A percentile compares a stretch with the other conserved stretches of the same genome.
These are phyloP conservation scores for Coptotermes formosanus DNA, from an alignment of 1,140 invertebrate species.

Conservation along the genomic window DNA sequence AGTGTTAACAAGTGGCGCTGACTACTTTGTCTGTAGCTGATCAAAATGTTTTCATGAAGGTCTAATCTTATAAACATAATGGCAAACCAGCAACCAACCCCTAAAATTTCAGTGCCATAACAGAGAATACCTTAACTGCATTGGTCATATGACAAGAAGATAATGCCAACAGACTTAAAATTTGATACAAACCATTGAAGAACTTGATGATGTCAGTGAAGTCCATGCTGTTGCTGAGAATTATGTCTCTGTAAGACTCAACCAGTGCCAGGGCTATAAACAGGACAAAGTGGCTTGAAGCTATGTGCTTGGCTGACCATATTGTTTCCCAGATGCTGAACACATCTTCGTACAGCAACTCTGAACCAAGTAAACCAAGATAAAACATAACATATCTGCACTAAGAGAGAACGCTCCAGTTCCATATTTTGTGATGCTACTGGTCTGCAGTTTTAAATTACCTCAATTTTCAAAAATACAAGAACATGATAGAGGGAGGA, in stretches of 20 bases:
- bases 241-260: slow-evolving; percentile 90
- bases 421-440: background rate
- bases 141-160: background rate
- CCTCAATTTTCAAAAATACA: background rate
- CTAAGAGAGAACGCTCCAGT: background rate
- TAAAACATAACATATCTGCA: background rate
- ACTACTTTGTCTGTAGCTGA: too few relatives aligned
- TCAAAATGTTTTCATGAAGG: too few relatives aligned
- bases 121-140: background rate
- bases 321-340: slow-evolving; percentile 94
- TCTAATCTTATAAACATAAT: too few relatives aligned
- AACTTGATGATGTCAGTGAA: slow-evolving; percentile 98
- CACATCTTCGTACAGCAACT: slow-evolving; percentile 87
- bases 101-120: background rate
- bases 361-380: slow-evolving; percentile 45
- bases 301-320: slow-evolving; percentile 87
- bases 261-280: slow-evolving; percentile 90
- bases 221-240: slow-evolving; percentile 93
- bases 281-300: slow-evolving; percentile 85
- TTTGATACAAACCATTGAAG: slow-evolving; percentile 79
- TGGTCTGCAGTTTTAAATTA: background rate
- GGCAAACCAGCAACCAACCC: too few relatives aligned
- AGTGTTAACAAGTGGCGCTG: too few relatives aligned
- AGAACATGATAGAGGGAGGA: background rate
- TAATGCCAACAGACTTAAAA: background rate